Evolutionary conservation across 2,888 invertebrate species (phyloP).

Genomic region (Anthophora plumipes): DNA sequence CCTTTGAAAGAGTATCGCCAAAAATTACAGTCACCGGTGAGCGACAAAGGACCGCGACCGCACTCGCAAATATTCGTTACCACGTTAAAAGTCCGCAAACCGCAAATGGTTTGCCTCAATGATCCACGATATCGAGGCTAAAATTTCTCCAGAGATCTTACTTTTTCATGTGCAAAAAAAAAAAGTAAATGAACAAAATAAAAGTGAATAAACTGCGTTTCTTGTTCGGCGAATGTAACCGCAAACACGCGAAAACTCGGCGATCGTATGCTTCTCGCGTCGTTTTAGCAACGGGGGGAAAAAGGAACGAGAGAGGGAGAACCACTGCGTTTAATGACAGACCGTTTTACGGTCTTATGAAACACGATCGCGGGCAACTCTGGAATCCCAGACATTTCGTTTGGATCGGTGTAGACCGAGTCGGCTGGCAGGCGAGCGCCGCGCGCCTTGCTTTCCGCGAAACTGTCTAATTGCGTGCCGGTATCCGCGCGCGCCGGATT

Average conservation of each 20-base stretch:
- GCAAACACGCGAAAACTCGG: constrained; percentile 60
- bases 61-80: constrained; percentile 18
- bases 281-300: constrained; percentile 29
- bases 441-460: constrained; percentile 41
- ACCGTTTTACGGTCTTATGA: constrained; percentile 73
- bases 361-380: constrained; percentile 70
- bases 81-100: constrained; percentile 30
- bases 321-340: constrained; percentile 76
- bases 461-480: constrained; percentile 51
- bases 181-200: not conserved
- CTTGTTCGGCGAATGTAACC: constrained; percentile 56
- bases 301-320: constrained; percentile 34
- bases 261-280: not conserved
- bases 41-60: constrained; percentile 23
- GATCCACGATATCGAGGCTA: constrained; percentile 1
- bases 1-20: not conserved
- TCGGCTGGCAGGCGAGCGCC: constrained; percentile 7
- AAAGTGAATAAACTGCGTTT: not conserved
- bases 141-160: not conserved
- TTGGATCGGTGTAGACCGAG: constrained; percentile 34
- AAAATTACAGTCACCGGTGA: constrained; percentile 11
- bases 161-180: not conserved
- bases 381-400: constrained; percentile 71
- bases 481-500: constrained; percentile 23
- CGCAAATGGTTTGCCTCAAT: constrained; percentile 13